Evolutionary conservation across 2,113 vertebrate genomes (phyloP), one percentile per base, ranked within the genome.

Genomic region (Engystomops pustulosus): DNA sequence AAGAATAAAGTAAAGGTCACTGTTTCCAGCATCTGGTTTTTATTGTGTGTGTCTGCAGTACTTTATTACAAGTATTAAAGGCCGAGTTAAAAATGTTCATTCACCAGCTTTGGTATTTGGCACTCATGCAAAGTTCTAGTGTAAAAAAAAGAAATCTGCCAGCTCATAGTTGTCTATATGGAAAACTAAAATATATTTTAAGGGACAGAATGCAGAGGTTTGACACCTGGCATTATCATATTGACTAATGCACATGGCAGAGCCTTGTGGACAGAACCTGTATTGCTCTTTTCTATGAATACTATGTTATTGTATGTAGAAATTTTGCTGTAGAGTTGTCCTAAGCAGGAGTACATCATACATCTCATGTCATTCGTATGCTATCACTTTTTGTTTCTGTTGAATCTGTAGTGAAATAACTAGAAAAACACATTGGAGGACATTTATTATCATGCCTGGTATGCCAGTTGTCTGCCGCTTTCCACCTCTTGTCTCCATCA

Each of bases 31-130:
- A 70, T 79, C 75, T 72, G 81, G 67, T 83, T 79, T 83, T 74
- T 78, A 86, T 79, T 6, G 32, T 25, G 0, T 27, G 3, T 80
- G 38, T 30, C 7, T 3, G 20, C 83, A 79, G 38, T 70, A 23
- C 51, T 86, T 80, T 83, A 67, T 76, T 75, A 53, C 55, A 78
- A 15, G 2, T 70, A 74, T 38, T 23, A 74, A 78, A 75, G 44
- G 17, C 44, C 83, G 14, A 69, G 74, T 72, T 84, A 77, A 30
- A 41, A 30, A 49, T 83, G 49, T 85, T 79, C 83, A 79, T 85
- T 85, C 75, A 85, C 83, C 83, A 85, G 75, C 83, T 55, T 85
- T 79, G 83, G 83, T 79, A 85, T 85, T 85, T 85, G 75, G 83
- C 75, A 69, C 75, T 55, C 23, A 44, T 68, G 72, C 74, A 36